Evolutionary conservation across 2,888 invertebrate genomes (phyloP).

Genomic region (Tachina grossa): DNA sequence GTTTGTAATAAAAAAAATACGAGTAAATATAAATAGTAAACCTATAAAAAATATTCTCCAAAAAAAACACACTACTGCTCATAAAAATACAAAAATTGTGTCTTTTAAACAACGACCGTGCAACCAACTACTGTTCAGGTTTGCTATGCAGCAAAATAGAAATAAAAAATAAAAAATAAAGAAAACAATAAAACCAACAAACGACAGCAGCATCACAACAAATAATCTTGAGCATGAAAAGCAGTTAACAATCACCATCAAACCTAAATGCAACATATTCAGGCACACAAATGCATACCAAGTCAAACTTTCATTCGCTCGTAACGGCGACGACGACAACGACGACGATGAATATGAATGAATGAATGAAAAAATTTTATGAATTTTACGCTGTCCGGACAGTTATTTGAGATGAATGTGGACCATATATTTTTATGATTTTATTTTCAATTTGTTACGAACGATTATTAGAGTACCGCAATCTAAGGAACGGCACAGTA

Average conservation of each 20-base stretch:
- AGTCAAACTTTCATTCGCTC: conserved; percentile 13
- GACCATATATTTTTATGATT: conserved; percentile 62
- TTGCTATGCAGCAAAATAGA: conserved; percentile 1
- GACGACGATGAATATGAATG: conserved; percentile 56
- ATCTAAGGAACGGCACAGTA: neutral
- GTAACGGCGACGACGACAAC: neutral
- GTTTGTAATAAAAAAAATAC: conserved; percentile 24
- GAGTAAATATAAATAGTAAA: conserved; percentile 22
- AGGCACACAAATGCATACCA: neutral
- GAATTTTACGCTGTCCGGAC: conserved; percentile 44
- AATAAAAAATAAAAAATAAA: neutral
- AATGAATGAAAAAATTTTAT: conserved; percentile 57
- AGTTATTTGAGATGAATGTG: conserved; percentile 58
- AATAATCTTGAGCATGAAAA: conserved; percentile 68
- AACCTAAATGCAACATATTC: conserved; percentile 17
- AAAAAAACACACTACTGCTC: conserved; percentile 70
- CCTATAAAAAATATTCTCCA: conserved; percentile 23
- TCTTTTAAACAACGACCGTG: conserved; percentile 42
- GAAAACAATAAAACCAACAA: conserved; percentile 34
- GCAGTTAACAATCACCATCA: conserved; percentile 70
- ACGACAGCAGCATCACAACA: conserved; percentile 51
- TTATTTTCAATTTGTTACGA: conserved; percentile 68
- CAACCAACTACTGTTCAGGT: conserved; percentile 65
- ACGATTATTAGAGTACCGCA: conserved; percentile 58
- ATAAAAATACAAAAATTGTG: conserved; percentile 65